Conservation (phyloP, 2,797 vertebrate genomes). For the Pseudomugil tenellus region DNA sequence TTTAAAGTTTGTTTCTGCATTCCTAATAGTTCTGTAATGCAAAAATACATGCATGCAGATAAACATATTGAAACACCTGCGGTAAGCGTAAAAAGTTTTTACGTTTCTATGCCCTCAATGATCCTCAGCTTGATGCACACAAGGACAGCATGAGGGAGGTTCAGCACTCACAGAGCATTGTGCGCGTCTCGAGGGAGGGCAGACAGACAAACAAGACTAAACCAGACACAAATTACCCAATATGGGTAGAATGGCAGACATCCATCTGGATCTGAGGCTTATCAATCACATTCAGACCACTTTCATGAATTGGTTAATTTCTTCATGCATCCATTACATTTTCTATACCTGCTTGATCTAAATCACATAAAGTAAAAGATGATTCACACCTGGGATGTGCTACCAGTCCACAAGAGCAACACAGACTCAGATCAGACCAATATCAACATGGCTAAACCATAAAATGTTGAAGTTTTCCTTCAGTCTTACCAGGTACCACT, state of each 20-base stretch:
- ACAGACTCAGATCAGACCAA: too few species aligned
- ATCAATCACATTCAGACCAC: not conserved
- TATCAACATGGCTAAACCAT: too few species aligned
- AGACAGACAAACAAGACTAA: constrained; percentile 35
- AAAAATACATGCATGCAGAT: not conserved
- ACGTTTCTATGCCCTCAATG: not conserved
- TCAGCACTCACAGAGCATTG: constrained; percentile 1
- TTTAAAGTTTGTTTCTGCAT: constrained; percentile 9
- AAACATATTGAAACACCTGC: not conserved
- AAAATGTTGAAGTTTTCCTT: not conserved
- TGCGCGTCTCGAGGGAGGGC: constrained; percentile 17
- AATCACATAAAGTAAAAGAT: too few species aligned
- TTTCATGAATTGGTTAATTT: not conserved
- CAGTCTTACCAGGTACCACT: constrained; percentile 97
- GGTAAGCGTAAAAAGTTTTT: not conserved
- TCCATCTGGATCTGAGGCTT: constrained; percentile 16
- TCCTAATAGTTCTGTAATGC: too few species aligned
- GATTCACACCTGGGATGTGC: too few species aligned
- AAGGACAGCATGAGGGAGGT: constrained; percentile 20
- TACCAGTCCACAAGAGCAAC: too few species aligned
- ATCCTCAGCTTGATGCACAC: not conserved
- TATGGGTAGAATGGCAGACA: constrained; percentile 18
- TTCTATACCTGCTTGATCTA: too few species aligned
- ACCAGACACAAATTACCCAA: constrained; percentile 18
- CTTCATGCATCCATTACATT: too few species aligned